A percentile compares a stretch with the other conserved stretches of the same genome.
These are phyloP conservation scores for Oopsacas minuta DNA, from an alignment of 37 sponge, comb jelly and placozoan genomes.

Conservation along the genomic window DNA sequence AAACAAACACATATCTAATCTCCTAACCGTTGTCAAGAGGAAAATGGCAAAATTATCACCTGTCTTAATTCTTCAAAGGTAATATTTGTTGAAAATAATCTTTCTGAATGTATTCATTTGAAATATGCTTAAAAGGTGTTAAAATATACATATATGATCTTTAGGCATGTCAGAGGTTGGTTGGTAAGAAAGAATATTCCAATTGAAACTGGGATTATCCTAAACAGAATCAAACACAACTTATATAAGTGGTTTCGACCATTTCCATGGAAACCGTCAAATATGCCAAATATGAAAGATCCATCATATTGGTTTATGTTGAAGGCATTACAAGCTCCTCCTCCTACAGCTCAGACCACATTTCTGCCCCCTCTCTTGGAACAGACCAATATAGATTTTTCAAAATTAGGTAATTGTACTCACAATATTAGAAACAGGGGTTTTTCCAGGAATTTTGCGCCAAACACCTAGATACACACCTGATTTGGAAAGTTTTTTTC, in stretches of 20 bases:
- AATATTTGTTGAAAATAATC: background rate
- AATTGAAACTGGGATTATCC: background rate
- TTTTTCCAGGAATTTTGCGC: too few species aligned
- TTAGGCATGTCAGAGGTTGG: background rate
- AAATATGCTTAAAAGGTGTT: background rate
- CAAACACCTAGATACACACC: too few species aligned
- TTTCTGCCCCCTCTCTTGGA: slow-evolving; percentile 7
- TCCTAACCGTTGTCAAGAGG: background rate
- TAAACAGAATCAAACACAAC: background rate
- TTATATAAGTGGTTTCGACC: slow-evolving; percentile 9
- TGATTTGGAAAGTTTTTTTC: too few species aligned
- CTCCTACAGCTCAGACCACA: background rate
- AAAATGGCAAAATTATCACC: background rate
- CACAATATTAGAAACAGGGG: too few species aligned
- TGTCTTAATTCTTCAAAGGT: background rate
- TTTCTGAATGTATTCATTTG: background rate
- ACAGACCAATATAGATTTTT: background rate
- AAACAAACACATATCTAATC: background rate
- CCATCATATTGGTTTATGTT: slow-evolving; percentile 13
- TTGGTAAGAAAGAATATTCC: background rate
- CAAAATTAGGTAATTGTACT: background rate
- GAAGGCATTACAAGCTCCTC: slow-evolving; percentile 10
- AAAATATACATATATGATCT: background rate
- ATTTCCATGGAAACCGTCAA: background rate
- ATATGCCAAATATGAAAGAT: background rate